Base-by-base conservation (phyloP, 37 sponge, comb jelly and placozoan genomes). In the Agelas oroides region DNA sequence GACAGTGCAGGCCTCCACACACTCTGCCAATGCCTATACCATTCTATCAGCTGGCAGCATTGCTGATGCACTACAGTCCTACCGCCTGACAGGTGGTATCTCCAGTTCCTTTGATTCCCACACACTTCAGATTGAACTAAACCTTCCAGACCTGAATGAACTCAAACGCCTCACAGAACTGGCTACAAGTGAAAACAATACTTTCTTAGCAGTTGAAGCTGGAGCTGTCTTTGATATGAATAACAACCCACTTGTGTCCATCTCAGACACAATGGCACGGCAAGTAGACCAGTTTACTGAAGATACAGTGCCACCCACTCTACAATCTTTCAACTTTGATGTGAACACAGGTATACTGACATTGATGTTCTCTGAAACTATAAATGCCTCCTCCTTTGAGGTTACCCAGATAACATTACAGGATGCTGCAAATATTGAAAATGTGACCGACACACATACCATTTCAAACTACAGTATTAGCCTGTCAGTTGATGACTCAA, bases 351-450 rank as follows among this genome's bases (percentile, higher is more conserved):
- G 92, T 20, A 21, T 70, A 13, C 53, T 97, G 3, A 73, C 84
- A 21, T 70, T 97, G n/a, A 82, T 84, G 41, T 93, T 97, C 79
- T 91, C 92, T 19, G 97, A 97, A 86, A 89, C 95, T 20, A 90
- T 94, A 1, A 77, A 87, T 55, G 32, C 68, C 6, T 66, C 38
- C 19, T 62, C 92, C 15, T 80, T 97, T 34, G 71, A 78, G 32
- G 65, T 84, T 18, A 77, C 75, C 1, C 78, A 89, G 59, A 83
- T 97, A 0, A 88, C 84, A 11, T 61, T 97, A 2, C 97, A 97
- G 65, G 82, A 88, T 46, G 38, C 39, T 33, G 37, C 64, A 6
- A 70, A 36, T 15, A 41, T 19, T 21, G 30, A n/a, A 0, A 71
- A 59, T n/a, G 55, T 41, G 24, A 32, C 63, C 53, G 34, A 17